Base-by-base conservation (phyloP, 2,113 vertebrate species). In the Blennius ocellaris region DNA sequence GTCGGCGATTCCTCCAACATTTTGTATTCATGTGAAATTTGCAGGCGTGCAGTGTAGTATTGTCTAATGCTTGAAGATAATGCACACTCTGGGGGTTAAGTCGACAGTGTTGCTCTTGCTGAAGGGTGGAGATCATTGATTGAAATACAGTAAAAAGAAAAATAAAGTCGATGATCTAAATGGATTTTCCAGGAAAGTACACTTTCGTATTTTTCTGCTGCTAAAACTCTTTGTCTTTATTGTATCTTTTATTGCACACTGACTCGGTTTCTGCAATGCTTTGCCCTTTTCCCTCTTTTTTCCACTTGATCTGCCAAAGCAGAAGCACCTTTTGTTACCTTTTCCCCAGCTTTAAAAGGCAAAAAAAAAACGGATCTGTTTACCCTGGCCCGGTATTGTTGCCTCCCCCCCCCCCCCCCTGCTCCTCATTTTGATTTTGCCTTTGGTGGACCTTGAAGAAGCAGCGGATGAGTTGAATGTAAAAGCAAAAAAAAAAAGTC, bases 151-250 rank as follows among this genome's bases (percentile, higher is more conserved):
- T 16, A 17, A 45, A 64, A 36, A 40, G 5, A 51, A 64, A 52
- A 72, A 52, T 66, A 70, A 82, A 76, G 91, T 88, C 84, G 57
- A 87, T 90, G 71, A 38, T 51, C 54, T 48, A 69, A 73, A 86
- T 83, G 73, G 75, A 90, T 83, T 84, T 82, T 50, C 71, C 47
- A 30, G 66, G 53, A 21, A 85, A 88, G 60, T 41, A 65, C 53
- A 50, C 54, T 67, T 90, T 89, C 57, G 81, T 77, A 72, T 81
- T 80, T 78, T 60, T 60, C 11, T 56, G 6, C 49, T 6, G 38
- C 77, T 86, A 74, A 81, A 76, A 78, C 71, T 69, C 7, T 8
- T 12, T 30, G 12, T 81, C 73, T 86, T 55, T 86, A 59, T 78
- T 79, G 51, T 62, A 48, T 39, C 58, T 82, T 76, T 74, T 75